A percentile compares a stretch with the other conserved stretches of the same genome.
phyloP scores from a whole-genome alignment of 2,888 invertebrate genomes.

The Crioceris asparagi region DNA sequence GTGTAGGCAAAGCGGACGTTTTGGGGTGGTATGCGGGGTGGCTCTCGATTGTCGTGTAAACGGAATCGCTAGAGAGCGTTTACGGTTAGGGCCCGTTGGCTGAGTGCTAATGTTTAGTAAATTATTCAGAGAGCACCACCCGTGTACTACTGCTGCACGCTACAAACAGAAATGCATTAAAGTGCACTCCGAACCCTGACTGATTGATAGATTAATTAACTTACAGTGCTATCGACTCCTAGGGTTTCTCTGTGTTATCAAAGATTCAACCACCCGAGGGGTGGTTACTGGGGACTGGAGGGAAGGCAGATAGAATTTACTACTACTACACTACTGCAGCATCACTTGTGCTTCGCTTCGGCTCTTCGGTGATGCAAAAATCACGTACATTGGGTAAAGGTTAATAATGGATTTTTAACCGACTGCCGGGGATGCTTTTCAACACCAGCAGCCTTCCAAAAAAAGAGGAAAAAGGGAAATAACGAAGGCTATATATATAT shows the following conservation, averaged over 20 bases:
- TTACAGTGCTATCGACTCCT: constrained; percentile 26
- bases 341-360: no score
- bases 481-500: no score
- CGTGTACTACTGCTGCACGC: no score
- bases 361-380: constrained; percentile 19
- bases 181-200: constrained; percentile 34
- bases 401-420: constrained; percentile 18
- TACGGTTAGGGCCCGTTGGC: constrained; percentile 32
- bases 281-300: no score
- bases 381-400: constrained; percentile 17
- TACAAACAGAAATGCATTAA: constrained; percentile 32
- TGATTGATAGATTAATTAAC: constrained; percentile 36
- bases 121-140: constrained; percentile 36
- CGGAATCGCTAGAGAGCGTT: constrained; percentile 34
- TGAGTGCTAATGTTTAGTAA: constrained; percentile 36
- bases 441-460: no score
- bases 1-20: constrained; percentile 17
- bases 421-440: no score
- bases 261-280: constrained; percentile 22
- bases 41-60: constrained; percentile 21
- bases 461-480: no score
- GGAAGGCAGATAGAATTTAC: no score
- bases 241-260: constrained; percentile 21
- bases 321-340: no score
- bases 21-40: constrained; percentile 7